phyloP scores from a whole-genome alignment of 1,140 invertebrate species.

The Belonocnema kinseyi region DNA sequence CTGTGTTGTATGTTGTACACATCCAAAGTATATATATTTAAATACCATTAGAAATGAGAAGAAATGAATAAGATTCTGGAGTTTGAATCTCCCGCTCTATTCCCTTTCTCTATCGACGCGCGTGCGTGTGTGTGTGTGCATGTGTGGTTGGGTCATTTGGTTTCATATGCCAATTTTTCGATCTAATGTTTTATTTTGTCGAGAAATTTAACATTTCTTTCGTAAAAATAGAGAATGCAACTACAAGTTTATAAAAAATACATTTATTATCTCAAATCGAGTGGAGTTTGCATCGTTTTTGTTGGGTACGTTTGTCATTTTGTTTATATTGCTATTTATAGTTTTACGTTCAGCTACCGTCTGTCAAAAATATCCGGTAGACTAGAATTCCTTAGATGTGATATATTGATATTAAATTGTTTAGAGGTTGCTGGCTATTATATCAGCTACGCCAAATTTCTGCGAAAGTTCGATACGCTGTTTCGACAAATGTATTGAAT shows the following conservation, averaged over 20 bases:
- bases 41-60: too few relatives aligned
- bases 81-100: too few relatives aligned
- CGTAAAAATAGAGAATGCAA: conserved; percentile 39
- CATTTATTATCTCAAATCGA: conserved; percentile 63
- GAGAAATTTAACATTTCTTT: not conserved
- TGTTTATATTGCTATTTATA: conserved; percentile 28
- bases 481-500: conserved; percentile 64
- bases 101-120: too few relatives aligned
- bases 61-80: too few relatives aligned
- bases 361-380: conserved; percentile 24
- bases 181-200: too few relatives aligned
- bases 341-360: not conserved
- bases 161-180: too few relatives aligned
- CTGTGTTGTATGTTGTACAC: too few relatives aligned
- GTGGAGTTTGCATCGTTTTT: conserved; percentile 60
- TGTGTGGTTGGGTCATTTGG: too few relatives aligned
- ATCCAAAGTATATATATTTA: too few relatives aligned
- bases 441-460: conserved; percentile 68
- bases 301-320: conserved; percentile 59
- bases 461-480: conserved; percentile 58
- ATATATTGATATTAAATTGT: conserved; percentile 38
- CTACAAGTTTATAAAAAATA: conserved; percentile 47
- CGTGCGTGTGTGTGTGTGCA: too few relatives aligned
- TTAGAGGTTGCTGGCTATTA: conserved; percentile 67
- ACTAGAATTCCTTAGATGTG: conserved; percentile 18